Conservation (phyloP, 1,140 invertebrate genomes). For the Leucophenga varia region DNA sequence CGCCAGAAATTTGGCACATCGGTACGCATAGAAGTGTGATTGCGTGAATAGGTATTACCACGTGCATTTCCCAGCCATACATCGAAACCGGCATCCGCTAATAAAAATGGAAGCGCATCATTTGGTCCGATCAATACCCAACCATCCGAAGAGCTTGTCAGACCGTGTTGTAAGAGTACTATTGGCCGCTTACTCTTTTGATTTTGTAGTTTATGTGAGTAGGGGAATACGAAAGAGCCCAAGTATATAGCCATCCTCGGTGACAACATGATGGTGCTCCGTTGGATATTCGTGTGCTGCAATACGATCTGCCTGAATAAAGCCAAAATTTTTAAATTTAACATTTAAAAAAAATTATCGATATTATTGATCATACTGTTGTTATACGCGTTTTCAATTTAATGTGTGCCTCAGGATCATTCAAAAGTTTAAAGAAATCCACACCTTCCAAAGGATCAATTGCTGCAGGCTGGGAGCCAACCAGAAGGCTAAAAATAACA, state of each 20-base stretch:
- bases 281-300: slow-evolving; percentile 57
- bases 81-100: slow-evolving; percentile 73
- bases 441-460: slow-evolving; percentile 12
- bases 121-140: slow-evolving; percentile 69
- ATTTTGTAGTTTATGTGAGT: slow-evolving; percentile 31
- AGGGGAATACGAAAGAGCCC: slow-evolving; percentile 58
- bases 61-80: slow-evolving; percentile 62
- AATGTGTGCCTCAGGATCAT: slow-evolving; percentile 33
- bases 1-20: slow-evolving; percentile 61
- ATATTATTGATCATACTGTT: slow-evolving; percentile 19
- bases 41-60: slow-evolving; percentile 58
- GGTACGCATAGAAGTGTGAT: slow-evolving; percentile 57
- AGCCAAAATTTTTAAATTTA: too few species aligned
- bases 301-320: slow-evolving; percentile 28
- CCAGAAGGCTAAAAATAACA: not conserved
- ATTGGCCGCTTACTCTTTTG: slow-evolving; percentile 55
- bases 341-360: too few species aligned
- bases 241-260: slow-evolving; percentile 60
- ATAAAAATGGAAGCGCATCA: slow-evolving; percentile 59
- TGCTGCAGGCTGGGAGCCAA: slow-evolving; percentile 5
- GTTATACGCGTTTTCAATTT: slow-evolving; percentile 14
- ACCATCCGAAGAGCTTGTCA: slow-evolving; percentile 71
- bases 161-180: slow-evolving; percentile 70
- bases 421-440: slow-evolving; percentile 32
- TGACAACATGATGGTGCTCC: slow-evolving; percentile 59